Evolutionary conservation across 2,113 vertebrate species (phyloP), one percentile per base, ranked within the genome.

Genomic region (Hippolais icterina): DNA sequence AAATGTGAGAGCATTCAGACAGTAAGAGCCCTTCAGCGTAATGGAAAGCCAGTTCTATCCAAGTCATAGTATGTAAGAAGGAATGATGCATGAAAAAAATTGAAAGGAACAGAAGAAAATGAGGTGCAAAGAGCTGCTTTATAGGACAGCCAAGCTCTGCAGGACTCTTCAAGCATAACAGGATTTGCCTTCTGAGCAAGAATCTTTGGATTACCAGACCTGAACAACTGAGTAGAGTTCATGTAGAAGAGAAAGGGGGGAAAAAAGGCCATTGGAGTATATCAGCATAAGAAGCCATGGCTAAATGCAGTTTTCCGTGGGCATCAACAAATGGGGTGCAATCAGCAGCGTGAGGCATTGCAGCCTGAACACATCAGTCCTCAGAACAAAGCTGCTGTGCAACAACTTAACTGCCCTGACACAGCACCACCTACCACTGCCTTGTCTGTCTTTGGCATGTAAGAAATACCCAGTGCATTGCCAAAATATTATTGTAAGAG

Each of bases 91-190:
- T 47, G 57, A 88, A 93, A 88, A 88, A 93, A 71, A 56, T 14
- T 71, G 69, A 90, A 94, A 94, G 65, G 53, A 89, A 72, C 17
- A 68, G 68, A 91, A 83, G 57, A 95, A 95, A 97, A 94, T 41
- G 31, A 92, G 72, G 91, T 89, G 69, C 89, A 84, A 92, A 91
- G 52, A 92, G 52, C 80, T 75, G 57, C 77, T 92, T 94, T 89
- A 88, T 16, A 84, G 86, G 56, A 84, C 64, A 92, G 80, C 21
- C 60, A 87, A 60, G 52, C 76, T 84, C 80, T 78, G 83, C 76
- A 93, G 21, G 64, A 83, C 69, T 90, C 76, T 90, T 95, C 85
- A 94, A 77, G 79, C 76, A 66, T 88, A 94, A 94, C 82, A 93
- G 83, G 60, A 92, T 92, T 88, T 89, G 76, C 83, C 64, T 92